Percentiles rank a stretch among this genome's conserved stretches.
Conservation (phyloP, 2,113 vertebrate genomes). For the Vombatus ursinus region DNA sequence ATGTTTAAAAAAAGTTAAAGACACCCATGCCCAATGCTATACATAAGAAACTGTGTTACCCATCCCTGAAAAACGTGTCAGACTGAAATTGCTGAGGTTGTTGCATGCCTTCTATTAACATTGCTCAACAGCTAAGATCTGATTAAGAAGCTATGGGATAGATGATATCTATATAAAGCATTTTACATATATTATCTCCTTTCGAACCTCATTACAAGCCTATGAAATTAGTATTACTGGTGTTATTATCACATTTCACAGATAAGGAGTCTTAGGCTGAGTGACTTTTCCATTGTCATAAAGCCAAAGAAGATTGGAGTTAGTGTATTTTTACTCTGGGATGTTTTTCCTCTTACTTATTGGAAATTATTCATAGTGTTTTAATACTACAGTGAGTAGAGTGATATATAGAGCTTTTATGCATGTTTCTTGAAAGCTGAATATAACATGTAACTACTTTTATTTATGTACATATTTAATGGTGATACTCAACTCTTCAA, state of each 20-base stretch:
- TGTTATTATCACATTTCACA: background rate
- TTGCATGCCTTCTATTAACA: background rate
- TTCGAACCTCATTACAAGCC: background rate
- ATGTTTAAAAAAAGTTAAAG: constrained; percentile 63
- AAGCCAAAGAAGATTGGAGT: constrained; percentile 42
- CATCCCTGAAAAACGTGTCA: constrained; percentile 62
- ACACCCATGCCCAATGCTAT: constrained; percentile 59
- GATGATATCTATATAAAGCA: background rate
- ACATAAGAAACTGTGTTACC: constrained; percentile 69
- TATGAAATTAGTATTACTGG: background rate
- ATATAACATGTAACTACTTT: background rate
- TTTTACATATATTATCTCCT: background rate
- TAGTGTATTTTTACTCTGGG: constrained; percentile 6
- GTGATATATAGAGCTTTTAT: background rate
- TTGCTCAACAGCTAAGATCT: background rate
- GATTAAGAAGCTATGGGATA: background rate
- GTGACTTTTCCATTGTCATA: background rate
- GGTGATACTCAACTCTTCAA: background rate
- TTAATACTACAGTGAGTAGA: constrained; percentile 45
- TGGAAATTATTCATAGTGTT: constrained; percentile 25
- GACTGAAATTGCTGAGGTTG: constrained; percentile 61
- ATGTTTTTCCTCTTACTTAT: constrained; percentile 14
- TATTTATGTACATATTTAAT: background rate
- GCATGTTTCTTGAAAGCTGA: constrained; percentile 47
- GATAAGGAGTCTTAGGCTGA: background rate